Conservation (phyloP, 1,140 invertebrate species). For the Sweltsa coloradensis region DNA sequence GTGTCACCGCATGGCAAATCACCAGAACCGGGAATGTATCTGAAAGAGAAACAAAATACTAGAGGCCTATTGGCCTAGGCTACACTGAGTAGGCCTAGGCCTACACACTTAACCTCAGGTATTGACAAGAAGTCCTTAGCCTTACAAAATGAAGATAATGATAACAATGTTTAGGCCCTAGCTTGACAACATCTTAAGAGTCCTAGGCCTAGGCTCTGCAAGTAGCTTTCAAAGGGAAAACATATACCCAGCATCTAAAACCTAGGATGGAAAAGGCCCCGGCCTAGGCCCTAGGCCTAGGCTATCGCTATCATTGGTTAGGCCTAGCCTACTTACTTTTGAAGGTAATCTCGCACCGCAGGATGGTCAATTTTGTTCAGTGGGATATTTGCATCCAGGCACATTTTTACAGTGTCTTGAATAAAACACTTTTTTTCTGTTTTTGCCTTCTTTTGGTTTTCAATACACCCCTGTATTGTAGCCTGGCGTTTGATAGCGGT, state of each 20-base stretch:
- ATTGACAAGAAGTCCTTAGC: background rate
- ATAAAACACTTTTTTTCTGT: conserved; percentile 3
- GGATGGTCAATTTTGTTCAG: background rate
- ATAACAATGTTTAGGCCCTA: too few species aligned
- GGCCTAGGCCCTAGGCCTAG: too few species aligned
- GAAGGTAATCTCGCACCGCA: background rate
- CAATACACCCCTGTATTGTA: background rate
- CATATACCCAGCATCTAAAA: too few species aligned
- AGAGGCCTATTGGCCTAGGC: background rate
- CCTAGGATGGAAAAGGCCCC: too few species aligned
- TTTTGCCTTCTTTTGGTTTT: conserved; percentile 6
- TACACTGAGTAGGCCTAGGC: background rate
- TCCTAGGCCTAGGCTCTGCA: too few species aligned
- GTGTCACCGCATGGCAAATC: background rate
- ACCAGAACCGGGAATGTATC: conserved; percentile 3
- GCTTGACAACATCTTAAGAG: too few species aligned
- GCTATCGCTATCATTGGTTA: background rate
- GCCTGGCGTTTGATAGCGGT: background rate
- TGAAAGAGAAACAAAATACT: background rate
- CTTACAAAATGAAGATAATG: background rate
- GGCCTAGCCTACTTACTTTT: background rate
- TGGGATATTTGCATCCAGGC: conserved; percentile 4
- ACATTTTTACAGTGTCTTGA: conserved; percentile 2
- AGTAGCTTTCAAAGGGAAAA: too few species aligned
- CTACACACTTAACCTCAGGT: background rate